Base-by-base conservation (phyloP, 2,888 invertebrate genomes). In the Nebria salina region DNA sequence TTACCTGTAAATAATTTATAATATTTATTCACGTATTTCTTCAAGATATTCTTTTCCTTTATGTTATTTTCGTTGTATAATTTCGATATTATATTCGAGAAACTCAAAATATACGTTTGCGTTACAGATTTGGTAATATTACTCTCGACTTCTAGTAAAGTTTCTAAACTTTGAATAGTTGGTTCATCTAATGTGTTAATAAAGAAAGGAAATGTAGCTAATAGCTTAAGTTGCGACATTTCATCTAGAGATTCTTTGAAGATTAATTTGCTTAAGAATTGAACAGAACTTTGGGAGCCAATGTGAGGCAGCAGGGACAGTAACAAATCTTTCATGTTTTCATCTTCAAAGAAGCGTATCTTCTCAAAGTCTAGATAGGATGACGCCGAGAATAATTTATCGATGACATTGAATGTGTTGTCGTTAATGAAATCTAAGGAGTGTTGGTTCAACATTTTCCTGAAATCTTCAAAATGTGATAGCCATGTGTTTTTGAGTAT, bases 1-100 rank as follows among this genome's bases (percentile, higher is more conserved):
- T 70, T 70, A 70, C 70, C 70, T 70, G 20, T 26, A 70, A 70
- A 70, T 70, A 70, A 70, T 70, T 70, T n/a, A 26, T 15, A 70
- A 70, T 70, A 70, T 25, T 70, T 70, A 20, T 70, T 25, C 6
- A 34, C 70, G 34, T 70, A 70, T 26, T 70, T 70, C 70, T 15
- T 11, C 34, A 70, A 20, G 9, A 9, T 34, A 3, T 11, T 4
- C 13, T 70, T 34, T 3, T 15, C 5, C 70, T 26, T 70, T 7
- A 3, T 25, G 13, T 34, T 70, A 26, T 26, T 70, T 15, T 25
- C 70, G 7, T 25, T 26, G 15, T 68, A 26, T 26, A 70, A 70
- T 70, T 70, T 70, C 1, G 70, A 25, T 26, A 70, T 34, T 7
- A 70, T 15, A 70, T 70, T 70, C 34, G 70, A 25, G 34, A 70